Base-by-base conservation (phyloP, 2,113 vertebrate genomes). In the Takifugu flavidus region DNA sequence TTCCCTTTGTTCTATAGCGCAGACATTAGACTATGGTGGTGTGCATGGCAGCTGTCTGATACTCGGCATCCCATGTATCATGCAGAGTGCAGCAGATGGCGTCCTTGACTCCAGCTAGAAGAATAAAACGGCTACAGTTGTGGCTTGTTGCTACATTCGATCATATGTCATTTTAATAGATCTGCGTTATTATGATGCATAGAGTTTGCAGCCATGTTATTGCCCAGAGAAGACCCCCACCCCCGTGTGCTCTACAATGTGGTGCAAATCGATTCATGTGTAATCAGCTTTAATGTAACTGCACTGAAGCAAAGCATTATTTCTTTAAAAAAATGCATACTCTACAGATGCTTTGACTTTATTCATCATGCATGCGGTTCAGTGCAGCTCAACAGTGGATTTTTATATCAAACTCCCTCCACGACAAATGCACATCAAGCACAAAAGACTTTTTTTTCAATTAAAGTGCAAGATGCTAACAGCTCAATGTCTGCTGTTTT, bases 61-160 rank as follows among this genome's bases (percentile, higher is more conserved):
- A 67, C 78, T 62, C 49, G 54, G 80, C 46, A 57, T 78, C 69
- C 71, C 56, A 70, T 80, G 72, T 87, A 76, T 86, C 81, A 74
- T 76, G 76, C 26, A 14, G 64, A 51, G 68, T 69, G 62, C 54
- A 62, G 67, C 64, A 87, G 80, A 83, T 84, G 80, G 78, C 85
- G 89, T 80, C 83, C 78, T 88, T 88, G 83, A 82, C 84, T 83
- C 59, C 62, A 68, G 61, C 50, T 56, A 63, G 56, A 81, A 80
- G 44, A 68, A 10, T 8, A 39, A 39, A 39, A 39, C 8, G 8
- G 8, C 34, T 39, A 31, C 34, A 39, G 34, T 39, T 39, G 34
- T 73, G 29, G 51, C 56, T 60, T 78, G 70, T 72, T 79, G 72
- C 66, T 67, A 42, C 66, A 58, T 20, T 20, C 20, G 20, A 20